Evolutionary conservation across 2,113 vertebrate species (phyloP), one percentile per base, ranked within the genome.

Genomic region (Forbesichthys papilliferus): DNA sequence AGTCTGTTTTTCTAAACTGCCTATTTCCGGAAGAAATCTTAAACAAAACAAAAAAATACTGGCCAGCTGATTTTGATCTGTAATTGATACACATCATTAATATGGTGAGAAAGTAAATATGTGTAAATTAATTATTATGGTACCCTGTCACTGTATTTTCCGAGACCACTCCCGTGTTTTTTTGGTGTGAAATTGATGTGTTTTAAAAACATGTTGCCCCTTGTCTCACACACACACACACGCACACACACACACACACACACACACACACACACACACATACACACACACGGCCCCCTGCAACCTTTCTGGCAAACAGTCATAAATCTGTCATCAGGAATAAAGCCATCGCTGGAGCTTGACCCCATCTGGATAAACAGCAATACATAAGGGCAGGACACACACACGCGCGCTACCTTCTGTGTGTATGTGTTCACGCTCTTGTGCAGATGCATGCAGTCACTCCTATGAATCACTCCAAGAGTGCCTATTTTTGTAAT

Each of bases 311-410:
- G 90, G 89, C 88, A 90, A 90, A 90, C 88, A 90, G 69, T 89
- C 90, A 90, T 91, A 91, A 91, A 91, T 90, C 90, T 91, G 90
- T 91, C 90, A 90, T 89, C 87, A 88, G 85, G 80, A 88, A 89
- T 89, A 87, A 91, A 91, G 88, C 87, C 89, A 88, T 90, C 64
- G 73, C 82, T 81, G 56, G 76, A 81, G 84, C 27, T 82, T 90
- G 85, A 89, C 89, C 90, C 89, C 80, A 89, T 90, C 87, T 88
- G 90, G 88, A 89, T 92, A 88, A 89, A 92, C 89, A 90, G 89
- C 87, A 84, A 90, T 87, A 81, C 85, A 89, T 84, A 89, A 88
- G 89, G 86, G 88, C 84, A 53, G 67, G 64, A 61, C 48, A 70
- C 13, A 91, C 68, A 90, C 79, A 90, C 76, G 92, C 90, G 84